These are phyloP conservation scores for Pollenia angustigena DNA, from an alignment of 2,888 invertebrate genomes.

Conservation along the genomic window DNA sequence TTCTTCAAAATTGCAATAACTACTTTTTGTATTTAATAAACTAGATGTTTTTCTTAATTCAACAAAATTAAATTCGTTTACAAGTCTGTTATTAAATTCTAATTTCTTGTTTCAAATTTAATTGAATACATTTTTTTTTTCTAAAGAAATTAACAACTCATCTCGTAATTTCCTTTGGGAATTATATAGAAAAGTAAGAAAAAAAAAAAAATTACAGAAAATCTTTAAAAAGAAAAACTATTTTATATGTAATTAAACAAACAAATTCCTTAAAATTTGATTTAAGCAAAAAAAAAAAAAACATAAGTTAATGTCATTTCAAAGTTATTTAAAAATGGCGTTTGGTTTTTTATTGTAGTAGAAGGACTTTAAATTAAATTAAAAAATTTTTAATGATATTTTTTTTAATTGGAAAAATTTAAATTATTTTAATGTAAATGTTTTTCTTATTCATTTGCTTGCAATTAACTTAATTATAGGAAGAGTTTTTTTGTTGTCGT, in stretches of 20 bases:
- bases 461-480: constrained; percentile 41
- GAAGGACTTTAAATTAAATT: background rate
- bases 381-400: background rate
- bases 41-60: no score
- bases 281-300: background rate
- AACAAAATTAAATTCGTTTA: constrained; percentile 8
- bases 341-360: background rate
- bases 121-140: constrained; percentile 11
- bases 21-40: no score
- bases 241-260: background rate
- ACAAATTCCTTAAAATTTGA: constrained; percentile 12
- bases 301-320: no score
- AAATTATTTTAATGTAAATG: background rate
- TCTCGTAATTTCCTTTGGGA: constrained; percentile 6
- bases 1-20: no score
- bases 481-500: background rate
- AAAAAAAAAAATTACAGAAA: background rate
- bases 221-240: background rate
- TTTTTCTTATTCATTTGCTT: background rate
- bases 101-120: background rate
- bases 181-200: background rate
- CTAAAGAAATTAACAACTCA: constrained; percentile 41
- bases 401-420: background rate
- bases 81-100: constrained; percentile 8
- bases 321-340: background rate